These are phyloP conservation scores for Xiphias gladius DNA, from an alignment of 2,113 vertebrate species.

Conservation along the genomic window DNA sequence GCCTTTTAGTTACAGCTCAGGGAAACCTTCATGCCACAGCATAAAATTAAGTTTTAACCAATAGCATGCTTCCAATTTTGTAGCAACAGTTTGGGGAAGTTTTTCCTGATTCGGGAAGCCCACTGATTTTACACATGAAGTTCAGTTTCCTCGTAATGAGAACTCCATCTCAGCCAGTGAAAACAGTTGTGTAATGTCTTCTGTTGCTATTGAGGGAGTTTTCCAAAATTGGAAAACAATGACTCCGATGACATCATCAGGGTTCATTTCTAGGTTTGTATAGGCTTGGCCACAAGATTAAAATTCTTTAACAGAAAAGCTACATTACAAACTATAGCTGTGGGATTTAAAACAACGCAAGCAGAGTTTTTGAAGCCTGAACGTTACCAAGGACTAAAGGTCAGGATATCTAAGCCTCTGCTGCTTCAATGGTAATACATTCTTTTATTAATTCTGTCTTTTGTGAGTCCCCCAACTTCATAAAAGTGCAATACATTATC, in stretches of 20 bases:
- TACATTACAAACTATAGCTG: background rate
- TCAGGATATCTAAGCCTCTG: too few species aligned
- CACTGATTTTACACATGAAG: background rate
- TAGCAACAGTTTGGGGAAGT: too few species aligned
- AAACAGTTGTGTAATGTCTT: background rate
- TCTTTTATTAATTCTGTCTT: too few species aligned
- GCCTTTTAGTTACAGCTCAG: background rate
- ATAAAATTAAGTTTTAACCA: background rate
- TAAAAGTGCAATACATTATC: too few species aligned
- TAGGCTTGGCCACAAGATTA: too few species aligned
- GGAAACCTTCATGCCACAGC: background rate
- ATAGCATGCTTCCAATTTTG: too few species aligned
- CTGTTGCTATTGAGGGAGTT: background rate
- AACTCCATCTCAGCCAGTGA: too few species aligned
- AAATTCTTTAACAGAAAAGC: too few species aligned
- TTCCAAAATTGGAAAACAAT: background rate
- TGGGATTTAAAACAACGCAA: background rate
- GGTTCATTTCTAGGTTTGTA: background rate
- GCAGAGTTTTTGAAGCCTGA: too few species aligned
- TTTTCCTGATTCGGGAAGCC: background rate
- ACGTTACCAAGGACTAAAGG: too few species aligned
- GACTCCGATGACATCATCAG: background rate
- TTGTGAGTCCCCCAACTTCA: too few species aligned
- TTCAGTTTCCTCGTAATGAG: background rate
- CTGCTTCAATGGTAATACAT: too few species aligned